These are phyloP conservation scores for Stichopus chloronotus DNA, from an alignment of 35 echinoderm and acorn worm genomes.

Conservation along the genomic window DNA sequence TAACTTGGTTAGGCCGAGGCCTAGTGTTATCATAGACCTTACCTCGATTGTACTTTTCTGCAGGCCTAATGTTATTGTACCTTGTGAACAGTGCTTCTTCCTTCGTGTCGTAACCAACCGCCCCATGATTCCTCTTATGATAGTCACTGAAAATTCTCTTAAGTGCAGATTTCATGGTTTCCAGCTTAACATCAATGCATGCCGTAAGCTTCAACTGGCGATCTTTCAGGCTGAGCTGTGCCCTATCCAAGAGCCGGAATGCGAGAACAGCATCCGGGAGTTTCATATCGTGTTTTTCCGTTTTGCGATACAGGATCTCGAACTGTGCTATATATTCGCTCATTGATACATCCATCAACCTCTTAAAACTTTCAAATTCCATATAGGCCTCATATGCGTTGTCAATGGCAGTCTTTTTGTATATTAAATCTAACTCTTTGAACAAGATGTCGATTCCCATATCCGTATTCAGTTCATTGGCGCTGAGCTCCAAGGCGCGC, in stretches of 20 bases:
- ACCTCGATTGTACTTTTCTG: no score
- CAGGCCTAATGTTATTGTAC: no score
- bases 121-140: no score
- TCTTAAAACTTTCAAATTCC: no score
- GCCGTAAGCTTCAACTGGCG: slow-evolving; percentile 46
- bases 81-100: no score
- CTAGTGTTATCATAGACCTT: slow-evolving; percentile 32
- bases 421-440: slow-evolving; percentile 23
- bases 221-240: slow-evolving; percentile 6
- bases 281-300: slow-evolving; percentile 54
- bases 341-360: slow-evolving; percentile 29
- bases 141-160: no score
- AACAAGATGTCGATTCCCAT: slow-evolving; percentile 5
- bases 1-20: background rate
- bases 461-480: slow-evolving; percentile 30
- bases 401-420: no score
- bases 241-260: slow-evolving; percentile 36
- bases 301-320: slow-evolving; percentile 6
- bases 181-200: slow-evolving; percentile 18
- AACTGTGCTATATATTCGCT: slow-evolving; percentile 33
- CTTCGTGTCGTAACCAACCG: no score
- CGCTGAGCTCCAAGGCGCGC: background rate
- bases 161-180: slow-evolving; percentile 54
- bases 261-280: slow-evolving; percentile 46
- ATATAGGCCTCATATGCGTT: no score